Conservation (phyloP, 2,113 vertebrate species). For the Indri indri region DNA sequence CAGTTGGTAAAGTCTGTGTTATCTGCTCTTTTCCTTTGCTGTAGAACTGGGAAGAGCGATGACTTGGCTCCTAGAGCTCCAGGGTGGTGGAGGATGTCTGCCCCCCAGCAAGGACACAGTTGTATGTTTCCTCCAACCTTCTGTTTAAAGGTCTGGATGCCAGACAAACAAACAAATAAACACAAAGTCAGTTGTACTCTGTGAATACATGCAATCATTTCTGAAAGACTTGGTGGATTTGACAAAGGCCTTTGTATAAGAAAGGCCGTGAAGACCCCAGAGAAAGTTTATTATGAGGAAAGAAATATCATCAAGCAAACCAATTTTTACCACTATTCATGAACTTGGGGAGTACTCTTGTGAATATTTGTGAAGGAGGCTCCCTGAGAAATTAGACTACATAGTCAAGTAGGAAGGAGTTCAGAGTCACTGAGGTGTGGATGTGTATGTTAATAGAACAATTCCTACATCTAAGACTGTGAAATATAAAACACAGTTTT, state of each 20-base stretch:
- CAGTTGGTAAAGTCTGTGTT: background rate
- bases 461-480: background rate
- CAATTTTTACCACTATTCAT: background rate
- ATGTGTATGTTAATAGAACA: background rate
- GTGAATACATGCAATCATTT: background rate
- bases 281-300: background rate
- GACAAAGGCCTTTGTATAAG: background rate
- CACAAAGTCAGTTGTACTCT: background rate
- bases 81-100: background rate
- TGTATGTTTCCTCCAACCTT: background rate
- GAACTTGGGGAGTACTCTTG: background rate
- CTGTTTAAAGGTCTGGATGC: background rate
- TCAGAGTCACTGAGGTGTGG: background rate
- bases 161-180: background rate
- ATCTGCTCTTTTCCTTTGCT: background rate
- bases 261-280: background rate
- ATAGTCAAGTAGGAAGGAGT: background rate
- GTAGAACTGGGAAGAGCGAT: background rate
- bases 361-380: background rate
- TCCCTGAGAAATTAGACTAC: background rate
- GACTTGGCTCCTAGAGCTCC: background rate
- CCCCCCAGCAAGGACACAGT: fast-evolving
- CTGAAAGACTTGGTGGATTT: background rate
- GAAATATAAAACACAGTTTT: background rate
- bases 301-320: background rate